Evolutionary conservation across 2,888 invertebrate species (phyloP), one percentile per base, ranked within the genome.

Genomic region (Drosophila emarginata): DNA sequence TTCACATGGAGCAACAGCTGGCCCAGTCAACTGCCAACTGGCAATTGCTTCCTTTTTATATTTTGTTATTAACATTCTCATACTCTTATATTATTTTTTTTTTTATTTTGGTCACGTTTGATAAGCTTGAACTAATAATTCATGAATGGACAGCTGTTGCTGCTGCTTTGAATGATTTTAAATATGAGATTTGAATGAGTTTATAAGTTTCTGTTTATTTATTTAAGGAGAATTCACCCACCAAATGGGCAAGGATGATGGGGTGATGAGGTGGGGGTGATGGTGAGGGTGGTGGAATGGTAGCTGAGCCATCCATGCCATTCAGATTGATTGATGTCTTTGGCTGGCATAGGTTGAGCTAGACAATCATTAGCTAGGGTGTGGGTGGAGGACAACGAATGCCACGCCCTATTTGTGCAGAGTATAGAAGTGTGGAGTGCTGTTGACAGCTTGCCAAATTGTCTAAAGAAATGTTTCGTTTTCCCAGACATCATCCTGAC

Each of bases 161-260:
- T 57, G 65, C 12, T 53, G 59, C 68, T 36, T 54, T 67, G 61
- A 74, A 85, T 87, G 75, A 82, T 86, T 87, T 84, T 87, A 87
- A 84, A 84, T 80, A 86, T 78, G 80, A 80, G 80, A 82, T 80
- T 82, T 75, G 72, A 87, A 84, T 84, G 88, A 86, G 88, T 84
- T 84, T 82, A 82, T 86, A 84, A 85, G 73, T 87, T 86, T 58
- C 45, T 80, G 83, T 85, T 85, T 84, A 80, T 87, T 86, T 87
- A 72, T 74, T 77, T 80, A 77, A 82, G 80, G 60, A 69, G 51
- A 65, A 67, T 61, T 67, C 71, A 67, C 74, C 15, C 23, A 9
- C 14, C 37, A 32, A 32, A 18, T 26, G 26, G 14, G 0, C 7
- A 23, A 26, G 50, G 15, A 9, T 21, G 52, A 3, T 12, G 9